Evolutionary conservation across 2,888 invertebrate genomes (phyloP).

Genomic region (Caenorhabditis sp.): DNA sequence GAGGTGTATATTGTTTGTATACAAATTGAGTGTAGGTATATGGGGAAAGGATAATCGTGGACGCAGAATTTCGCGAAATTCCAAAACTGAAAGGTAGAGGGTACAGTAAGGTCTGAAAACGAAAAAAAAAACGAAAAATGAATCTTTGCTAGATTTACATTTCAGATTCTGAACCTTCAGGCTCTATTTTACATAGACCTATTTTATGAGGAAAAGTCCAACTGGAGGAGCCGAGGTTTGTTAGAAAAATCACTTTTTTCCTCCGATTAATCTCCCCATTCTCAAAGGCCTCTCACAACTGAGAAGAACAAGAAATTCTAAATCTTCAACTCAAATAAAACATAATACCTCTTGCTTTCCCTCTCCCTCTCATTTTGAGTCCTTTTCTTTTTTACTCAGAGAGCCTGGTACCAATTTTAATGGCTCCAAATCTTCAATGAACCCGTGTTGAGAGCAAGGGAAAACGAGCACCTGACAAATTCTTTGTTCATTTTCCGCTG

Average conservation of each 20-base stretch:
- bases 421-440: slow-evolving; percentile 24
- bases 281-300: not conserved
- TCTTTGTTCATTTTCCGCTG: slow-evolving; percentile 12
- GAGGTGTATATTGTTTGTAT: slow-evolving; percentile 52
- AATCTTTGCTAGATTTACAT: too few species aligned
- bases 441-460: slow-evolving; percentile 2
- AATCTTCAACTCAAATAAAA: slow-evolving; percentile 39
- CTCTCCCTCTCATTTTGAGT: too few species aligned
- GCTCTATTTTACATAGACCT: too few species aligned
- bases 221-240: too few species aligned
- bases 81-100: not conserved
- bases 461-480: slow-evolving; percentile 51
- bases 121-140: too few species aligned
- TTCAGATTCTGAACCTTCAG: too few species aligned
- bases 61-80: not conserved
- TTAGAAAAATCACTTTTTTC: too few species aligned
- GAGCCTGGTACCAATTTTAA: slow-evolving; percentile 38
- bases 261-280: slow-evolving; percentile 8
- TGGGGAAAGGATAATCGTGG: not conserved
- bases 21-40: slow-evolving; percentile 44
- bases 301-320: slow-evolving; percentile 22
- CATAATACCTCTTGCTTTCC: slow-evolving; percentile 15
- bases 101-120: not conserved
- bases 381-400: slow-evolving; percentile 22
- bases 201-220: too few species aligned